These are phyloP conservation scores for Amphiprion clarkii DNA, from an alignment of 2,797 vertebrate species.

Conservation along the genomic window DNA sequence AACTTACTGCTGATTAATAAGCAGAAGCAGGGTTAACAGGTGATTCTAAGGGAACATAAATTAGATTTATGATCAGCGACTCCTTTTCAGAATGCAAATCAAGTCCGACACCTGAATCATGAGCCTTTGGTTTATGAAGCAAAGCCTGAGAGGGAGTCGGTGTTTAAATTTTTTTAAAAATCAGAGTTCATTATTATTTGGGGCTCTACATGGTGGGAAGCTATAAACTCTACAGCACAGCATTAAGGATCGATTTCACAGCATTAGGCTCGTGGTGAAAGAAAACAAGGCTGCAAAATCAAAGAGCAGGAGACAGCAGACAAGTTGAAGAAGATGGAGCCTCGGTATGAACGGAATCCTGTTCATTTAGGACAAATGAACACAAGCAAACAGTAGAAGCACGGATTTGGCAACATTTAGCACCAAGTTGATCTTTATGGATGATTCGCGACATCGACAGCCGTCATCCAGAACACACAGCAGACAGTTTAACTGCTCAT, in stretches of 20 bases:
- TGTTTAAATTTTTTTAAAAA: background rate
- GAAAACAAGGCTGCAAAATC: conserved; percentile 62
- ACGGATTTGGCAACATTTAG: conserved; percentile 62
- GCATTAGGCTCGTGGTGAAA: conserved; percentile 48
- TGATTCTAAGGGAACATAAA: conserved; percentile 43
- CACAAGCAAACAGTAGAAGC: conserved; percentile 51
- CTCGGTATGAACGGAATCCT: conserved; percentile 25
- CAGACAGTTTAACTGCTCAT: conserved; percentile 7
- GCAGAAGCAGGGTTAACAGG: conserved; percentile 69
- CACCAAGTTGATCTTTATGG: conserved; percentile 62
- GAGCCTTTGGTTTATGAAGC: background rate
- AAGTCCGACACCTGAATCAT: conserved; percentile 28
- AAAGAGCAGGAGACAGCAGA: conserved; percentile 60
- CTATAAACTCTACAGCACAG: conserved; percentile 21
- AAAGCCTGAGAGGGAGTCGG: conserved; percentile 8
- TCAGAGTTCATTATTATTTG: conserved; percentile 27
- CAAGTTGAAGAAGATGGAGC: conserved; percentile 51
- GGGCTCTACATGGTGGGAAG: background rate
- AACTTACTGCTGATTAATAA: conserved; percentile 51
- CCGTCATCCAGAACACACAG: background rate
- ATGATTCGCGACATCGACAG: background rate
- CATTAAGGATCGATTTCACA: conserved; percentile 30
- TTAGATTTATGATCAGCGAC: conserved; percentile 40
- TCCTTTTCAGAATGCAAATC: conserved; percentile 45
- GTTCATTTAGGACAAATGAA: conserved; percentile 62